Conservation (phyloP, 2,113 vertebrate genomes). For the Hippotragus niger region DNA sequence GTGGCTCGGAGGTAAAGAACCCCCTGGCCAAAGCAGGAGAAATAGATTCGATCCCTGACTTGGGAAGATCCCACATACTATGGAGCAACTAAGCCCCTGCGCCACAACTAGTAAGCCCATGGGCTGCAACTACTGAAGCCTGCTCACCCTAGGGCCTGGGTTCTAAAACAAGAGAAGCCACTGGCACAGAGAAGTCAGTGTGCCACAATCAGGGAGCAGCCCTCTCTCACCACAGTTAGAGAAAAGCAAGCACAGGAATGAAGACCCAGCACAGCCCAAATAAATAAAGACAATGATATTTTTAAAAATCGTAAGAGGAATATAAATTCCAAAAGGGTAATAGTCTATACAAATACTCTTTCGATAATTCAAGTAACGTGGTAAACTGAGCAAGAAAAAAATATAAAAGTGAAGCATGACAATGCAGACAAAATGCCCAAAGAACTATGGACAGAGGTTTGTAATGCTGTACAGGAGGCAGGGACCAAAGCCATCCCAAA, state of each 20-base stretch:
- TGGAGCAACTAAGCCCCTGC: background rate
- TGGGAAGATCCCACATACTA: background rate
- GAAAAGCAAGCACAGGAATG: background rate
- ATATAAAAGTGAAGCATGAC: background rate
- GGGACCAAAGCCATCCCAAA: background rate
- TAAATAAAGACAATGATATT: background rate
- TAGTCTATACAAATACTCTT: background rate
- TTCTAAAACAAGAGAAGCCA: background rate
- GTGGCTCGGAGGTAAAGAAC: background rate
- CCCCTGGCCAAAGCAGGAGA: background rate
- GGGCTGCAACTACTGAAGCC: background rate
- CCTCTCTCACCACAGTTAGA: background rate
- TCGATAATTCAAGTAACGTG: accelerated
- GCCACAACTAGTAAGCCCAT: background rate
- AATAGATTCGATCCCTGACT: background rate
- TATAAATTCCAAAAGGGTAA: background rate
- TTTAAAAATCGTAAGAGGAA: background rate
- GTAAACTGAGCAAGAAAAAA: background rate
- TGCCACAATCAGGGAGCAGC: background rate
- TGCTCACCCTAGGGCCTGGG: background rate
- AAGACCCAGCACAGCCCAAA: background rate
- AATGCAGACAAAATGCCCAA: background rate
- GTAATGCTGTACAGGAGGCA: background rate
- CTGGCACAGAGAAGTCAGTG: background rate
- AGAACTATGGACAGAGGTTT: background rate